Base-by-base conservation (phyloP, 2,113 vertebrate genomes). In the Recurvirostra avosetta region DNA sequence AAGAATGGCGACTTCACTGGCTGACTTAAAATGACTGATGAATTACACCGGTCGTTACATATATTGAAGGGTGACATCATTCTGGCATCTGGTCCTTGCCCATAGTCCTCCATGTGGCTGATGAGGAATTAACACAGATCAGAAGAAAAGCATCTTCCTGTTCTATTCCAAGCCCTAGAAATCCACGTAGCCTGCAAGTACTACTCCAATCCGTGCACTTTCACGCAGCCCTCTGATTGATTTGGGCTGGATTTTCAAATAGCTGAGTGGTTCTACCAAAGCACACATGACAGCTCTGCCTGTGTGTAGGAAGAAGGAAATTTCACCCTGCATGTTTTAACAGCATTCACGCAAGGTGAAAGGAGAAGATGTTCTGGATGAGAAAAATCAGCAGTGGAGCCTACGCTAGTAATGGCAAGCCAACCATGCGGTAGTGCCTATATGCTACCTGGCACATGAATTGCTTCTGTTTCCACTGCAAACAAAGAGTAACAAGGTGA, bases 281-380 rank as follows among this genome's bases (percentile, higher is more conserved):
- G 75, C 72, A 86, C 34, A 50, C 43, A 12, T 27, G 90, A 78
- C 76, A 91, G 73, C 76, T 78, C 43, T 84, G 79, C 43, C 88
- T 87, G 40, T 5, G 45, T 50, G 89, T 88, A 87, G 91, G 86
- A 92, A 84, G 86, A 75, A 86, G 75, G 76, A 89, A 85, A 92
- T 87, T 78, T 95, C 94, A 76, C 94, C 92, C 89, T 95, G 90
- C 76, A 78, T 94, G 86, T 91, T 91, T 95, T 92, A 94, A 80
- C 77, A 70, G 86, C 68, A 45, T 47, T 56, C 58, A 47, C 16
- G 58, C 36, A 79, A 92, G 52, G 86, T 49, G 67, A 93, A 95
- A 87, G 84, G 47, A 92, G 73, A 78, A 12, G 53, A 88, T 75
- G 62, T 15, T 65, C 56, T 82, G 82, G 88, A 55, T 79, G 19